A percentile compares a stretch with the other conserved stretches of the same genome.
phyloP scores from a whole-genome alignment of 2,888 invertebrate species.

The Listrodromus nycthemerus region DNA sequence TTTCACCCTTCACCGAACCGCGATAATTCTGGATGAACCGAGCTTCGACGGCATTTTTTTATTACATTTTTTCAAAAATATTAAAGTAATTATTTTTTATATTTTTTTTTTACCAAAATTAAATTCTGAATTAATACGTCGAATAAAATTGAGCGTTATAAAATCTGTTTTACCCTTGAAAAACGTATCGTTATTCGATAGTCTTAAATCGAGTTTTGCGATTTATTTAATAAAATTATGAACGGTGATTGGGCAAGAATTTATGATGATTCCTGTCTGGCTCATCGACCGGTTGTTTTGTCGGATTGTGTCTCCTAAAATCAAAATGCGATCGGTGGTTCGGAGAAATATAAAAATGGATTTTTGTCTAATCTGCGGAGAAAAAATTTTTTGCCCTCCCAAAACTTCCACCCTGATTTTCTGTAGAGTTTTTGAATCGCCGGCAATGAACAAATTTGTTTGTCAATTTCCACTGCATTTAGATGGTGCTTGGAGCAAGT shows the following conservation, averaged over 20 bases:
- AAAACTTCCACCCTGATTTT: background rate
- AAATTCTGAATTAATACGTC: no score
- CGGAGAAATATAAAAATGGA: slow-evolving; percentile 35
- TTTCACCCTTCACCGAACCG: slow-evolving; percentile 68
- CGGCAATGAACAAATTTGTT: slow-evolving; percentile 50
- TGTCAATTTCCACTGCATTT: slow-evolving; percentile 55
- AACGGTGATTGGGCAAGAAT: no score
- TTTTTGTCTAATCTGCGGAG: background rate
- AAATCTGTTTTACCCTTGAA: background rate
- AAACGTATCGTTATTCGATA: slow-evolving; percentile 12
- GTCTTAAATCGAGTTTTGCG: background rate
- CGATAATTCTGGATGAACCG: slow-evolving; percentile 69
- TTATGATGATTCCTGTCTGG: no score
- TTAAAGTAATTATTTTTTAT: no score
- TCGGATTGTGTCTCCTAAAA: no score
- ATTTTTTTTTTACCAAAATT: no score
- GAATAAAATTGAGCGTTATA: no score
- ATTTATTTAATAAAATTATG: no score
- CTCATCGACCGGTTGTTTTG: no score
- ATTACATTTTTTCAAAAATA: no score
- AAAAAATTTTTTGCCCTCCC: background rate
- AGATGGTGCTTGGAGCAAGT: slow-evolving; percentile 45
- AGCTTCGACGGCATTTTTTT: slow-evolving; percentile 59
- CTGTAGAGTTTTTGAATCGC: slow-evolving; percentile 43
- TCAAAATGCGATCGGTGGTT: no score